Conservation (phyloP, 1,140 invertebrate species). For the Aphis gossypii region DNA sequence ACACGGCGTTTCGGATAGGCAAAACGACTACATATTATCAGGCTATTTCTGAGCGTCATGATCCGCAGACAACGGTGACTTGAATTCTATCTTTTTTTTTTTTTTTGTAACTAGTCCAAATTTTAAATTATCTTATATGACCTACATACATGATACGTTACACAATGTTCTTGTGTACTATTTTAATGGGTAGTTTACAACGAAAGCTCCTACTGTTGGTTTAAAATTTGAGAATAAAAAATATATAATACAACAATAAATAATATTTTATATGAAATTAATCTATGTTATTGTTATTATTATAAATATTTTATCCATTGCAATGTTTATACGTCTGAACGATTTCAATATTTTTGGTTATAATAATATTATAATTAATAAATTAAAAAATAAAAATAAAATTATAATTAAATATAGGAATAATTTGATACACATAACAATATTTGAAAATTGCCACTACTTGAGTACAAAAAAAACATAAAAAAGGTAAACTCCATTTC, state of each 20-base stretch:
- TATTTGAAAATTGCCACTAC: too few relatives aligned
- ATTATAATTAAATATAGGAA: not conserved
- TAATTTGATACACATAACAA: not conserved
- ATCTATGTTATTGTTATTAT: not conserved
- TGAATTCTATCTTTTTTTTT: not conserved
- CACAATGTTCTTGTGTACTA: not conserved
- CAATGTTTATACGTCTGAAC: not conserved
- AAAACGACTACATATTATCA: not conserved
- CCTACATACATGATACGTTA: not conserved
- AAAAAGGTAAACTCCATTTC: not conserved
- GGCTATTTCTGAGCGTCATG: too few relatives aligned
- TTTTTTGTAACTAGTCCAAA: not conserved
- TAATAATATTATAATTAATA: not conserved
- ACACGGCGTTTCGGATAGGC: not conserved
- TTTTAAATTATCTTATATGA: not conserved
- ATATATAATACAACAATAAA: too few relatives aligned
- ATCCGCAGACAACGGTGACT: not conserved
- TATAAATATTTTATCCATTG: not conserved
- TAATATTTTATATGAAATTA: too few relatives aligned
- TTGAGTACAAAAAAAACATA: too few relatives aligned
- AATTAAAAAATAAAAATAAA: not conserved
- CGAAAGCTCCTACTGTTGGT: too few relatives aligned
- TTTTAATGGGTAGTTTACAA: not conserved
- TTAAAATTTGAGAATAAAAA: too few relatives aligned
- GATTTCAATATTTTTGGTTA: not conserved